Evolutionary conservation across 2,113 vertebrate genomes (phyloP), one percentile per base, ranked within the genome.

Genomic region (Elanoides forficatus): DNA sequence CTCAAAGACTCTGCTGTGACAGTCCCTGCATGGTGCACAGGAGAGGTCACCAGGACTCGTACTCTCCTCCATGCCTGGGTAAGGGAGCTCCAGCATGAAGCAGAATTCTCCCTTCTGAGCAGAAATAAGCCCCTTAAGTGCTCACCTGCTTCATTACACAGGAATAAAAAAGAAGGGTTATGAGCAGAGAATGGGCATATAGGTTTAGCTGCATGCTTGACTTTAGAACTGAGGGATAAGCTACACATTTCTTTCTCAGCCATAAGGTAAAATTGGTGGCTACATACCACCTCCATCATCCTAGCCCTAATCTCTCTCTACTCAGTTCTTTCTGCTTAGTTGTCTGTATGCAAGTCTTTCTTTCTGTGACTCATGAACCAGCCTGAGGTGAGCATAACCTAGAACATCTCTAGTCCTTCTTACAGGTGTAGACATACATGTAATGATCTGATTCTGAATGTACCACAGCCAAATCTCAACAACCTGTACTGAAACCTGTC

Each of bases 51-150:
- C 47, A 65, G 63, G 11, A 48, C 13, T 66, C 7, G 0, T 19
- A 20, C 5, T 38, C 13, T 9, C 2, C 10, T 68, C 43, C 0
- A 0, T 67, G 6, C 17, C 26, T 42, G 42, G 36, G 13, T 75
- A 86, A 81, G 56, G 29, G 11, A 81, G 13, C 63, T 86, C 47
- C 22, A 71, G 47, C 29, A 38, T 36, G 17, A 62, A 60, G 16
- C 19, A 80, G 30, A 80, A 52, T 73, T 76, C 23, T 92, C 29
- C 11, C 16, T 86, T 27, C 59, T n/a, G 21, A 75, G 23, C 56
- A 82, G 47, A 68, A 76, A 22, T 30, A 50, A 63, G 8, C n/a
- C 29, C 14, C 48, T 52, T 60, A 65, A 29, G 25, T 78, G 30
- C 59, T 81, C 15, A 45, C 9, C n/a, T 62, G 10, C 59, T 78